These are phyloP conservation scores for Brachionus asplanchnoidis DNA, from an alignment of 1,140 invertebrate genomes.

Conservation along the genomic window DNA sequence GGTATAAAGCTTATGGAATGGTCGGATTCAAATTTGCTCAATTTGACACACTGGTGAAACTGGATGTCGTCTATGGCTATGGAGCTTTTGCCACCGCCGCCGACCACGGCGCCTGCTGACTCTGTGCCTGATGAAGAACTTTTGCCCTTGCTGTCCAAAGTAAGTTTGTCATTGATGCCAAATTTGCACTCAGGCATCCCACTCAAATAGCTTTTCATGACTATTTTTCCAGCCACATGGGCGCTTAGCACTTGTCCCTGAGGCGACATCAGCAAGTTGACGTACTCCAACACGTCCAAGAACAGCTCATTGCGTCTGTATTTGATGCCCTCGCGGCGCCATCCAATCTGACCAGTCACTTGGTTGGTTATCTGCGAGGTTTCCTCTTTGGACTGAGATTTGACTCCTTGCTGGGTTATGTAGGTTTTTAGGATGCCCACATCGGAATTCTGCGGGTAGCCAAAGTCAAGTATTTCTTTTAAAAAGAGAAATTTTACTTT, in stretches of 20 bases:
- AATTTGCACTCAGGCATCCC: conserved; percentile 99
- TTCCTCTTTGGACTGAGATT: conserved; percentile 94
- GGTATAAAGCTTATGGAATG: conserved; percentile 99
- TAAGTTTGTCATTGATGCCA: conserved; percentile 98
- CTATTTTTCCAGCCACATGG: conserved; percentile 97
- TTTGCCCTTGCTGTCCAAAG: conserved; percentile 92
- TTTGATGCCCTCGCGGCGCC: conserved; percentile 97
- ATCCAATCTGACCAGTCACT: conserved; percentile 98
- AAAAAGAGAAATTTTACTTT: conserved; percentile 46
- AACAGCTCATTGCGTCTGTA: conserved; percentile 97
- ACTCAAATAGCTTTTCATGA: conserved; percentile 98
- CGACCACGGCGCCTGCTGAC: neutral
- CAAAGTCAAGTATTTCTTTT: conserved; percentile 97
- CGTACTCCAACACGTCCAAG: conserved; percentile 96
- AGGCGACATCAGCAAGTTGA: conserved; percentile 97
- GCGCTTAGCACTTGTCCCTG: conserved; percentile 98
- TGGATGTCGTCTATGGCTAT: conserved; percentile 99
- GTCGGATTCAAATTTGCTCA: conserved; percentile 99
- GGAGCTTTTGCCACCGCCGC: conserved; percentile 56
- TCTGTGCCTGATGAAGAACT: conserved; percentile 54
- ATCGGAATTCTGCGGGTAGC: conserved; percentile 99
- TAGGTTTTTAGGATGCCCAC: conserved; percentile 98
- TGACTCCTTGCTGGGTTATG: conserved; percentile 98
- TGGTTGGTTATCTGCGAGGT: conserved; percentile 99
- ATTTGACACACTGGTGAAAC: conserved; percentile 99